Conservation (phyloP, 2,113 vertebrate species). For the Pseudopodoces humilis region DNA sequence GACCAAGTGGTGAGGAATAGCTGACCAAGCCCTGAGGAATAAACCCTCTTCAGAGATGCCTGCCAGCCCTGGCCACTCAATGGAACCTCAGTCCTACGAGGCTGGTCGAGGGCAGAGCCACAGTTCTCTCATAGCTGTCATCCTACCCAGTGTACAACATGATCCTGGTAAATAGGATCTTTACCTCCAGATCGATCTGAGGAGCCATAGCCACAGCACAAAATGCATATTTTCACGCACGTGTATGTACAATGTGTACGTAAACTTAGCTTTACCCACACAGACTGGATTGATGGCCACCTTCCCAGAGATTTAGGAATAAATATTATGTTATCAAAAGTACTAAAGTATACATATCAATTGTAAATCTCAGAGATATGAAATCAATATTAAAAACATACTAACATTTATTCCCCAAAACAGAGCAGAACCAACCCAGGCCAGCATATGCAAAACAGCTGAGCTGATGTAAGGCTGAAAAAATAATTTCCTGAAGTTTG, state of each 20-base stretch:
- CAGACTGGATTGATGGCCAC: not conserved
- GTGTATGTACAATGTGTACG: not conserved
- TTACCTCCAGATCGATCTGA: not conserved
- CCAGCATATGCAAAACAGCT: constrained; percentile 42
- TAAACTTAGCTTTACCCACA: not conserved
- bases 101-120: not conserved
- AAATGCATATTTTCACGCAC: not conserved
- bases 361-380: not conserved
- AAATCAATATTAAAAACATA: constrained; percentile 22
- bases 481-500: not conserved
- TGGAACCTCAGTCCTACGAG: not conserved
- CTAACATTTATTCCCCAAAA: not conserved
- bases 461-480: constrained; percentile 17
- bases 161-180: not conserved
- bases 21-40: not conserved
- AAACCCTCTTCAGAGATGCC: not conserved
- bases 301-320: not conserved
- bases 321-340: not conserved
- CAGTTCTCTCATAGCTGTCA: not conserved
- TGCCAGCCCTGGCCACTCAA: rapidly evolving
- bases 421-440: not conserved
- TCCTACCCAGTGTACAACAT: not conserved
- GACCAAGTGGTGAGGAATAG: no score
- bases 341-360: not conserved
- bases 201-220: not conserved